Percentiles rank a stretch among this genome's conserved stretches.
phyloP scores from a whole-genome alignment of 2,113 vertebrate species.

The Calyptommatus sinebrachiatus region DNA sequence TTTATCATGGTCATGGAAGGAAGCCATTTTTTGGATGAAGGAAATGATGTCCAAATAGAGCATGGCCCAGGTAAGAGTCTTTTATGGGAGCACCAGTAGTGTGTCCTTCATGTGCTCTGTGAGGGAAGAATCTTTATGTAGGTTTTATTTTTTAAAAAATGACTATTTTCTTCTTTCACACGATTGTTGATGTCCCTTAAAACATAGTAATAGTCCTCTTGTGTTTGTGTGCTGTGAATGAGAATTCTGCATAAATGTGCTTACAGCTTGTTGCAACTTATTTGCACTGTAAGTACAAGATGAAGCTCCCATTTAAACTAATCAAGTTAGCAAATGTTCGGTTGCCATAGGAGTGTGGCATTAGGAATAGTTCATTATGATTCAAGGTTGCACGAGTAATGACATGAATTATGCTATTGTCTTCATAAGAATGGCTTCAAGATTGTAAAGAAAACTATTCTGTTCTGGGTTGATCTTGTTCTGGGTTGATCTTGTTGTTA shows the following conservation, averaged over 20 bases:
- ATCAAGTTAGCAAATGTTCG: conserved; percentile 49
- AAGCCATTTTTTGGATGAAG: too few species aligned
- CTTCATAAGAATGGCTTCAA: conserved; percentile 35
- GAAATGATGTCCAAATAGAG: too few species aligned
- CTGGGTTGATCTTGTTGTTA: conserved; percentile 55
- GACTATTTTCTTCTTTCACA: background rate
- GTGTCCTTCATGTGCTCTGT: too few species aligned
- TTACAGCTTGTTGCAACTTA: conserved; percentile 4
- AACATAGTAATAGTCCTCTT: background rate
- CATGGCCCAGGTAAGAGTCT: too few species aligned
- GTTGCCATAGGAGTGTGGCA: conserved; percentile 58
- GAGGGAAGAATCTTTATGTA: background rate
- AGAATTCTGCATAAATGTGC: background rate
- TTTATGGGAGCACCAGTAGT: too few species aligned
- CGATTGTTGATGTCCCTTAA: fast-evolving
- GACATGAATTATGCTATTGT: conserved; percentile 59
- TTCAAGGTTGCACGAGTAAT: conserved; percentile 53
- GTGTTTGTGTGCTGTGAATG: background rate
- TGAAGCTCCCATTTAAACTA: conserved; percentile 20
- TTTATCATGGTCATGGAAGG: too few species aligned
- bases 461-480: conserved; percentile 57
- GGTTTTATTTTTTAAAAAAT: fast-evolving
- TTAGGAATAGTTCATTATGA: conserved; percentile 54
- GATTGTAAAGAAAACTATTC: conserved; percentile 49
- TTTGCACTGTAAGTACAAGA: background rate